A percentile compares a stretch with the other conserved stretches of the same genome.
These are phyloP conservation scores for Aptenodytes patagonicus DNA, from an alignment of 2,113 vertebrate genomes.

Conservation along the genomic window DNA sequence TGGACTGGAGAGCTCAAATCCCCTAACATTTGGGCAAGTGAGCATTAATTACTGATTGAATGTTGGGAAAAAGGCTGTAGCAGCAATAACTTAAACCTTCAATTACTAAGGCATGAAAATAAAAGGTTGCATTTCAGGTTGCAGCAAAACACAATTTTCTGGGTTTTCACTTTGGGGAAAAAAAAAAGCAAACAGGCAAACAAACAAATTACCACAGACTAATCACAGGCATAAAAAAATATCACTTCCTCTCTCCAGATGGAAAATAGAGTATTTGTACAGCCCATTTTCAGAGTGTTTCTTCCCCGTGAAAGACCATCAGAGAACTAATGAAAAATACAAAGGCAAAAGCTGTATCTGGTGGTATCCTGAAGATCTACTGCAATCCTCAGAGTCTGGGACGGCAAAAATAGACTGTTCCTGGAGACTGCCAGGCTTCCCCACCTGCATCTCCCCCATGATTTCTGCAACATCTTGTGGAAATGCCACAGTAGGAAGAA, in stretches of 20 bases:
- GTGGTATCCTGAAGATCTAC: not conserved
- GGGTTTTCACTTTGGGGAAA: not conserved
- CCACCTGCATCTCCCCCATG: not conserved
- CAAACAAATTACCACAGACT: conserved; percentile 21
- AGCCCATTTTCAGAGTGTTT: not conserved
- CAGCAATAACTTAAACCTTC: not conserved
- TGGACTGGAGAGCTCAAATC: not conserved
- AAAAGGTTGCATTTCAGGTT: not conserved
- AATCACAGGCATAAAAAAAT: conserved; percentile 8
- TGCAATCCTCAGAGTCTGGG: not conserved
- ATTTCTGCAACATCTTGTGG: not conserved
- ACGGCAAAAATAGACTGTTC: not conserved
- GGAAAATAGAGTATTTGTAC: not conserved
- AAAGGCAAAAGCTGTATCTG: not conserved
- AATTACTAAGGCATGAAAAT: not conserved
- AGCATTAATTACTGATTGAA: conserved; percentile 22
- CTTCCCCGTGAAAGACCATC: not conserved
- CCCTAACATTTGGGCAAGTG: not conserved
- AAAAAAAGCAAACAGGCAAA: not conserved
- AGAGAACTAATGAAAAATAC: not conserved
- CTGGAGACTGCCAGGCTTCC: not conserved
- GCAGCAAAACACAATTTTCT: not conserved
- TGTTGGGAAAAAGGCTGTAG: not conserved
- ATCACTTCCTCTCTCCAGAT: conserved; percentile 19
- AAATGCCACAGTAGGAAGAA: not conserved